Conservation (phyloP, 2,797 vertebrate genomes). For the Borostomias antarcticus region DNA sequence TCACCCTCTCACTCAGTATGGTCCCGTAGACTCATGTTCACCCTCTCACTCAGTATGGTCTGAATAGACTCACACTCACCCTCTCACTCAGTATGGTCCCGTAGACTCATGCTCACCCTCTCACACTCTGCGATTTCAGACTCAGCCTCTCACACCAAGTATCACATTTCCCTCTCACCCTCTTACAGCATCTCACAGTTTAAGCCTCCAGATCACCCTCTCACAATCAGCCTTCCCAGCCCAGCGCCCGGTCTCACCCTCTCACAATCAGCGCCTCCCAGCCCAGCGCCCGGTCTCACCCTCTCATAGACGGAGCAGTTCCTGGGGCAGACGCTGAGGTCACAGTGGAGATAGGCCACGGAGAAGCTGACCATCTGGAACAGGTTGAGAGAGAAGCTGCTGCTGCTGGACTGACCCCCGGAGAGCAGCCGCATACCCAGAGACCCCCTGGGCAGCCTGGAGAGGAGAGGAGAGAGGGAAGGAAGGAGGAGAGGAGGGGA, state of each 20-base stretch:
- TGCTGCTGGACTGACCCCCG: conserved; percentile 59
- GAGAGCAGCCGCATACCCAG: conserved; percentile 68
- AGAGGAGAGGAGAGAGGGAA: conserved; percentile 2
- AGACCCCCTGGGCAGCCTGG: conserved; percentile 62
- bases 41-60: no score
- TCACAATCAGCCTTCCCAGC: no score
- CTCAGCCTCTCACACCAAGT: no score
- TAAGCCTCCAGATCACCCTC: no score
- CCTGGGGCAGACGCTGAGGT: conserved; percentile 72
- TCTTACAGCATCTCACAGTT: no score
- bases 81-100: not conserved
- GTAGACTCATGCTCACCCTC: conserved; percentile 48
- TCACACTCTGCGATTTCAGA: conserved; percentile 54
- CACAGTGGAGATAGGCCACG: conserved; percentile 76
- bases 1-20: not conserved
- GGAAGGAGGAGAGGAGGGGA: not conserved
- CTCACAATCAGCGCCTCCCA: not conserved
- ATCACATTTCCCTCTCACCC: no score
- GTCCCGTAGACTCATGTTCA: not conserved
- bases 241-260: not conserved
- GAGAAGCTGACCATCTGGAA: conserved; percentile 86
- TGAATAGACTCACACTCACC: no score
- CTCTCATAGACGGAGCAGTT: conserved; percentile 67
- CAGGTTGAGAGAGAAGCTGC: conserved; percentile 81
- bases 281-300: conserved; percentile 48